Evolutionary conservation across 2,797 vertebrate species (phyloP).

Genomic region (Denticeps clupeoides): DNA sequence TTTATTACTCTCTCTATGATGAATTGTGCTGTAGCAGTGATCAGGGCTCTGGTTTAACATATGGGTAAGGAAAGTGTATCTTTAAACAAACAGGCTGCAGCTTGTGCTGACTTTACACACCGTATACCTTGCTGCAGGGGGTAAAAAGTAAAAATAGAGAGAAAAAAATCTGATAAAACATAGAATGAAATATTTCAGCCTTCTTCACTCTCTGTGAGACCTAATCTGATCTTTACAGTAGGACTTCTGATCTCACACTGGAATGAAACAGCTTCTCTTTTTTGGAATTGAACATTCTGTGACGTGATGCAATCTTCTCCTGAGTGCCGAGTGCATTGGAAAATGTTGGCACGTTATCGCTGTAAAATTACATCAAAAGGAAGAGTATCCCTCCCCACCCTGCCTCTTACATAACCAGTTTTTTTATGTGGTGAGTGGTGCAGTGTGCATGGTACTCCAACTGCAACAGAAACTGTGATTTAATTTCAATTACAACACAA

Average conservation of each 20-base stretch:
- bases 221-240: conserved; percentile 17
- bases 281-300: conserved; percentile 9
- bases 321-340: conserved; percentile 14
- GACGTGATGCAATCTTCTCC: conserved; percentile 20
- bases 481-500: too few species aligned
- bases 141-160: conserved; percentile 2
- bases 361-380: conserved; percentile 20
- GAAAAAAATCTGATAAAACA: conserved; percentile 11
- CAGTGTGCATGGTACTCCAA: too few species aligned
- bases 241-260: conserved; percentile 12
- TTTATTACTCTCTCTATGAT: conserved; percentile 28
- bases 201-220: conserved; percentile 9
- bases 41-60: background rate
- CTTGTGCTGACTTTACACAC: background rate
- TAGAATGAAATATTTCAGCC: conserved; percentile 14
- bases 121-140: conserved; percentile 5
- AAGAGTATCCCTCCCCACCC: conserved; percentile 2
- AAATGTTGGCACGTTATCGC: conserved; percentile 17
- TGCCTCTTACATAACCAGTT: conserved; percentile 5
- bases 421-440: background rate
- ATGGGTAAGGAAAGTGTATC: background rate
- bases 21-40: conserved; percentile 15
- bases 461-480: too few species aligned
- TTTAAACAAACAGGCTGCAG: background rate
- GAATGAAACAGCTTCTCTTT: conserved; percentile 19